Evolutionary conservation across 2,113 vertebrate species (phyloP).

Genomic region (Peromyscus maniculatus): DNA sequence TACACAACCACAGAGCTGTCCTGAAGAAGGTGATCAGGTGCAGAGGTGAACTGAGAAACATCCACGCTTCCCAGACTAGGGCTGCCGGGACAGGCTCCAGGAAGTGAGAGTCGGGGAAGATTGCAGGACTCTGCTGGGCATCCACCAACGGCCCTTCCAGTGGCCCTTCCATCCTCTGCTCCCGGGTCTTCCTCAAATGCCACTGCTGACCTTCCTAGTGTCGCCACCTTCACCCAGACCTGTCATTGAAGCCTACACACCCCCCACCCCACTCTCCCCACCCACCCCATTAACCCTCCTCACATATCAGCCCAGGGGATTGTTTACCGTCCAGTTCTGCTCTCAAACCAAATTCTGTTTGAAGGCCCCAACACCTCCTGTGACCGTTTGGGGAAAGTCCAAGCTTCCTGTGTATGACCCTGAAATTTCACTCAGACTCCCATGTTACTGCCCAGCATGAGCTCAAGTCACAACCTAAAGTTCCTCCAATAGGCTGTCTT

Average conservation of each 20-base stretch:
- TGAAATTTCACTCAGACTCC: background rate
- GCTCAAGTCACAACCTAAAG: background rate
- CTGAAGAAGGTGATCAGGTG: background rate
- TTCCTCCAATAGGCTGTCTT: background rate
- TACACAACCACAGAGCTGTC: background rate
- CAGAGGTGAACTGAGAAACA: background rate
- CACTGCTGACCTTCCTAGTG: no score
- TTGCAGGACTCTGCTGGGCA: background rate
- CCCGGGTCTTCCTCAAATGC: background rate
- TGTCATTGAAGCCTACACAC: background rate
- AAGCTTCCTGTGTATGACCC: background rate
- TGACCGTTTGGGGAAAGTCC: background rate
- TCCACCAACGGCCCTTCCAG: accelerated
- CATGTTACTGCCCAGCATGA: background rate
- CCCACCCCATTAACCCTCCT: background rate
- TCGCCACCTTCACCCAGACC: background rate
- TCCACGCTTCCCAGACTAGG: background rate
- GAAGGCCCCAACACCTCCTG: background rate
- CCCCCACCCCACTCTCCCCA: no score
- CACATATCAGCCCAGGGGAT: accelerated
- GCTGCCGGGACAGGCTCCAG: background rate
- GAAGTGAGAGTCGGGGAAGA: background rate
- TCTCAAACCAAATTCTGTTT: background rate
- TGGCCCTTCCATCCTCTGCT: no score
- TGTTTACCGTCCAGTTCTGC: background rate